Evolutionary conservation across 1,140 invertebrate genomes (phyloP).

Genomic region (Magallana ariakensis): DNA sequence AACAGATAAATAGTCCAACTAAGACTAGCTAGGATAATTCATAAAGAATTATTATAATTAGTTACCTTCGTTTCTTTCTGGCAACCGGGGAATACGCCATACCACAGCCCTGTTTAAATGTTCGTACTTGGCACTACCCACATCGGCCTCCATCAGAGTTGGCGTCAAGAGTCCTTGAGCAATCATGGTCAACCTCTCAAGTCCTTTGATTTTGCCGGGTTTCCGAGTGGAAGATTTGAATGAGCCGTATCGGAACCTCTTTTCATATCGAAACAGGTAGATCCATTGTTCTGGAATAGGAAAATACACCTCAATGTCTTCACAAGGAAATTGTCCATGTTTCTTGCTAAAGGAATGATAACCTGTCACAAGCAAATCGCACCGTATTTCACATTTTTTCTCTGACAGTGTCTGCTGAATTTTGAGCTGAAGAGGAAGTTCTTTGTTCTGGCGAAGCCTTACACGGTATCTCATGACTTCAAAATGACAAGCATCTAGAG

Average conservation of each 20-base stretch:
- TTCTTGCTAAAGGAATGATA: conserved; percentile 96
- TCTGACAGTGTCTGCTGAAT: conserved; percentile 75
- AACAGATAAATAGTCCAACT: too few relatives aligned
- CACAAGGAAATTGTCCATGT: conserved; percentile 88
- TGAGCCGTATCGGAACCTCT: conserved; percentile 99
- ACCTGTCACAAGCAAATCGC: conserved; percentile 97
- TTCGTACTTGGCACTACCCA: conserved; percentile 99
- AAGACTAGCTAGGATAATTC: too few relatives aligned
- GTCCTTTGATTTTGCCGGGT: conserved; percentile 83
- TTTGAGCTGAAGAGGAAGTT: conserved; percentile 96
- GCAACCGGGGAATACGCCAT: conserved; percentile 97
- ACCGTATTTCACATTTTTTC: conserved; percentile 91
- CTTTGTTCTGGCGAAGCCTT: conserved; percentile 96
- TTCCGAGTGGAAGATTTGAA: conserved; percentile 96
- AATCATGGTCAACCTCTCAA: conserved; percentile 83
- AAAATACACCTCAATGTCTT: conserved; percentile 96
- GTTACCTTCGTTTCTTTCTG: conserved; percentile 97
- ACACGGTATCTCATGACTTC: conserved; percentile 96
- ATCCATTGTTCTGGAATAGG: conserved; percentile 99
- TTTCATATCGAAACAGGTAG: conserved; percentile 98
- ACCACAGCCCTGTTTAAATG: conserved; percentile 98
- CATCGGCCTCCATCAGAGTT: conserved; percentile 97
- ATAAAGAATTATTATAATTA: not conserved
- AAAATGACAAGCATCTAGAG: conserved; percentile 97
- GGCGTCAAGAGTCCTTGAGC: conserved; percentile 90